Evolutionary conservation across 2,113 vertebrate genomes (phyloP).

Genomic region (Epinephelus lanceolatus): DNA sequence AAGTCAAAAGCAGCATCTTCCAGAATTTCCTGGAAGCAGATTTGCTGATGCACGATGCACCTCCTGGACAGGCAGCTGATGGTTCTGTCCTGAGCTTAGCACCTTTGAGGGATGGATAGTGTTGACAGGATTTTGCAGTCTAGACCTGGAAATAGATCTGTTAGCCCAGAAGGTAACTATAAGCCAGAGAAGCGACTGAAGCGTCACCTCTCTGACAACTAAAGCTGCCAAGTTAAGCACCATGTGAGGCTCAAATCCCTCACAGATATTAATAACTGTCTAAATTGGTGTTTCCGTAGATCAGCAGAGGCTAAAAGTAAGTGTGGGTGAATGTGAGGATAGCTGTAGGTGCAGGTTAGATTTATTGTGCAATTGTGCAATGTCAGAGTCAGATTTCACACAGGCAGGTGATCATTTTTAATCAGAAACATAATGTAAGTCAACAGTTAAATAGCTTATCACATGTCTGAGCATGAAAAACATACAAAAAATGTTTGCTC

Average conservation of each 20-base stretch:
- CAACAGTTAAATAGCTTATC: neutral
- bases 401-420: neutral
- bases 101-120: slow-evolving; percentile 28
- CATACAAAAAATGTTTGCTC: neutral
- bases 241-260: slow-evolving; percentile 24
- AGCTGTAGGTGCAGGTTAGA: neutral
- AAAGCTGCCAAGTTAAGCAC: slow-evolving; percentile 40
- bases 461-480: neutral
- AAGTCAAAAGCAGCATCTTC: neutral
- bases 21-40: neutral
- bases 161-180: slow-evolving; percentile 29
- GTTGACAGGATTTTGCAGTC: slow-evolving; percentile 57
- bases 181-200: slow-evolving; percentile 35
- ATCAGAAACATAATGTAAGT: neutral
- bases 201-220: neutral
- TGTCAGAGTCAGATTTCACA: neutral
- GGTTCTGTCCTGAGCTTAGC: slow-evolving; percentile 34
- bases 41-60: neutral
- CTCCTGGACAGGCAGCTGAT: slow-evolving; percentile 19
- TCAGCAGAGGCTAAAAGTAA: neutral
- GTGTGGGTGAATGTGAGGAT: neutral
- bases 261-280: slow-evolving; percentile 26
- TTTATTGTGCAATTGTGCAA: neutral
- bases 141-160: slow-evolving; percentile 69
- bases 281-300: slow-evolving; percentile 22